Evolutionary conservation across 2,113 vertebrate species (phyloP).

Genomic region (Megaceryle maxima): DNA sequence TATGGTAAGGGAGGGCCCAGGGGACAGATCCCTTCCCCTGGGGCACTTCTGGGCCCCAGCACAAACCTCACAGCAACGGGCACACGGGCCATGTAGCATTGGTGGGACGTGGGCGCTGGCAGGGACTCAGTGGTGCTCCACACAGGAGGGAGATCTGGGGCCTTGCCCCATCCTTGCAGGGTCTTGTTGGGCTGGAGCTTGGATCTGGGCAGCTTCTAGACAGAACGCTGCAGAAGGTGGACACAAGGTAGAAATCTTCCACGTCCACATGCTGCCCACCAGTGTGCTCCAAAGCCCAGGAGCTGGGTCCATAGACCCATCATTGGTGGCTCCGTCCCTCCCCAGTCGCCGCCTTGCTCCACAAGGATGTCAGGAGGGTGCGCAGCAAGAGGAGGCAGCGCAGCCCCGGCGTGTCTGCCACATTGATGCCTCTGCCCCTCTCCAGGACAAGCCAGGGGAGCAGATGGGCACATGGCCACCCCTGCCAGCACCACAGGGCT

Average conservation of each 20-base stretch:
- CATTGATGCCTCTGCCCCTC: not conserved
- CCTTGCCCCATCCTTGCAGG: not conserved
- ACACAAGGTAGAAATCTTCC: not conserved
- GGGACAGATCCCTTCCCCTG: not conserved
- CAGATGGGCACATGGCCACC: not conserved
- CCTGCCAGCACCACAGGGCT: accelerated
- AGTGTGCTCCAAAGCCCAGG: accelerated
- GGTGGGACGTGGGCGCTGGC: not conserved
- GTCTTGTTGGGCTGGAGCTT: not conserved
- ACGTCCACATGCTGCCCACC: accelerated
- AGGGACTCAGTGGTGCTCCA: constrained; percentile 28
- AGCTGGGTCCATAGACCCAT: accelerated
- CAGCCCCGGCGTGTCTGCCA: accelerated
- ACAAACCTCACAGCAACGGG: too few relatives aligned
- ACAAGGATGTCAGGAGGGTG: accelerated
- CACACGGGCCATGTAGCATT: accelerated
- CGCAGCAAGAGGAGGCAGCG: not conserved
- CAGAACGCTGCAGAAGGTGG: not conserved
- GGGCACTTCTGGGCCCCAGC: not conserved
- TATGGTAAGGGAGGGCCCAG: not conserved
- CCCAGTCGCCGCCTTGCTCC: not conserved
- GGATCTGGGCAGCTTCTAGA: not conserved
- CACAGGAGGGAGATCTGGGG: constrained; percentile 58
- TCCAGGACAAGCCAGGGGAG: not conserved
- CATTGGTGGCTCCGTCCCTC: not conserved